Percentiles rank a stretch among this genome's conserved stretches.
Conservation (phyloP, 2,113 vertebrate genomes). For the Sapajus apella region DNA sequence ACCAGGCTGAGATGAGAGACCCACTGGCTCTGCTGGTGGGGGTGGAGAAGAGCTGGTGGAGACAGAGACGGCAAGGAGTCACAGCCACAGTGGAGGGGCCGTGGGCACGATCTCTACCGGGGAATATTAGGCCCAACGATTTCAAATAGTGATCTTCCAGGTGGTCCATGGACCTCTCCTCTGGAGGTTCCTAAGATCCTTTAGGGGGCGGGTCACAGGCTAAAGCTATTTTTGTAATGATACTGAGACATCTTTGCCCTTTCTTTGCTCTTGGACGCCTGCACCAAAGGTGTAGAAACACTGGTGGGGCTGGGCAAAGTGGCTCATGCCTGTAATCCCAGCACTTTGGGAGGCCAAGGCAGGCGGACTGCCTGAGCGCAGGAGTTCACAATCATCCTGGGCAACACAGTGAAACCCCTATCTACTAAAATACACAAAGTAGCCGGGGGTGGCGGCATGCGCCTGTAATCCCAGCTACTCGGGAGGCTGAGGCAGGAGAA, state of each 20-base stretch:
- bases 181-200: not conserved
- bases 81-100: fast-evolving
- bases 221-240: not conserved
- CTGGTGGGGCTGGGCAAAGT: too few species aligned
- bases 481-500: too few species aligned
- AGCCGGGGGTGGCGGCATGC: too few species aligned
- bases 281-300: fast-evolving
- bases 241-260: not conserved
- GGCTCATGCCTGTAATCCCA: too few species aligned
- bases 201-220: not conserved
- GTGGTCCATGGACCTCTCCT: too few species aligned
- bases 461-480: too few species aligned
- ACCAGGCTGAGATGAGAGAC: not conserved
- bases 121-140: not conserved
- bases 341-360: too few species aligned
- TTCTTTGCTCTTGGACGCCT: too few species aligned
- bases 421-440: too few species aligned
- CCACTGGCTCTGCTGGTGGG: not conserved
- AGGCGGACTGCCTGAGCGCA: too few species aligned
- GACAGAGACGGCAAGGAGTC: not conserved
- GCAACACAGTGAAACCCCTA: too few species aligned
- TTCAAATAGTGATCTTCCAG: not conserved
- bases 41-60: fast-evolving
- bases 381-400: too few species aligned
- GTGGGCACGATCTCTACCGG: fast-evolving